Conservation (phyloP, 2,888 invertebrate genomes). For the Opisthograptis luteolata region DNA sequence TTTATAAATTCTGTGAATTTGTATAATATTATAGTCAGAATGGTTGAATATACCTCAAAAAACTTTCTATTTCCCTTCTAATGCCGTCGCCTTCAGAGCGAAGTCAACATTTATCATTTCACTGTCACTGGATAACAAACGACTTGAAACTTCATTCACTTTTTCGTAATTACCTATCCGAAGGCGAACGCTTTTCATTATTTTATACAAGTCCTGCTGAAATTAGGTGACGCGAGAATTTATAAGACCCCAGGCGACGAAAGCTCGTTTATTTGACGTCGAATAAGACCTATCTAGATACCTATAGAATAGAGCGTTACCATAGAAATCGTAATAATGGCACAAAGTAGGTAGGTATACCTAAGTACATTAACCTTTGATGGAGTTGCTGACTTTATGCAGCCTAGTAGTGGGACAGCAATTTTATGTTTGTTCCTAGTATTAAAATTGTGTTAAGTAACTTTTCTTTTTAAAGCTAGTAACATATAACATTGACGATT, state of each 20-base stretch:
- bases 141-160: constrained; percentile 38
- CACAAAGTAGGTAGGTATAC: neutral
- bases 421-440: too few relatives aligned
- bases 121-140: constrained; percentile 41
- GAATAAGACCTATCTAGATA: neutral
- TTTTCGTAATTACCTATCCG: constrained; percentile 37
- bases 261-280: constrained; percentile 4
- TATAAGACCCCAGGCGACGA: constrained; percentile 2
- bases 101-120: constrained; percentile 45
- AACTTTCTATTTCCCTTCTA: constrained; percentile 36
- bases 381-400: too few relatives aligned
- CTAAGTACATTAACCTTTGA: too few relatives aligned
- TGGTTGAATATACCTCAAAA: constrained; percentile 38
- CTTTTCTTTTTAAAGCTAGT: too few relatives aligned
- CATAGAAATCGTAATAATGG: too few relatives aligned
- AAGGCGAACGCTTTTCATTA: constrained; percentile 33
- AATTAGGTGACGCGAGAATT: constrained; percentile 20
- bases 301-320: neutral
- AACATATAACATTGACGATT: too few relatives aligned
- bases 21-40: too few relatives aligned
- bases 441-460: too few relatives aligned
- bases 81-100: constrained; percentile 31
- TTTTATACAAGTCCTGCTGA: constrained; percentile 21
- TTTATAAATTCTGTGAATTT: too few relatives aligned
- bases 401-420: too few relatives aligned